Percentiles rank a stretch among this genome's conserved stretches.
Evolutionary conservation across 1,140 invertebrate genomes (phyloP).

Genomic region (Pararge aegeria): DNA sequence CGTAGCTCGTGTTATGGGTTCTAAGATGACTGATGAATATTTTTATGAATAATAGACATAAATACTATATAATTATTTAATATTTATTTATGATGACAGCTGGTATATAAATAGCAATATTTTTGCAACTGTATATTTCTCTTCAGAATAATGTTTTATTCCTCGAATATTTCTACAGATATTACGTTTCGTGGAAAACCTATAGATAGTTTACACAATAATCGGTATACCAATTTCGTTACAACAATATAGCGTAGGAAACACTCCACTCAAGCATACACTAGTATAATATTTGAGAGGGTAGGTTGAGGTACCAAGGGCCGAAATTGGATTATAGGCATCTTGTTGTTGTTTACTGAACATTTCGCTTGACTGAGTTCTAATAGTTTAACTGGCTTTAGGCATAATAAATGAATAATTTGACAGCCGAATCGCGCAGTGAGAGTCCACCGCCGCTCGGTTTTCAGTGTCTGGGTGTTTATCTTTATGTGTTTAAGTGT

Average conservation of each 20-base stretch:
- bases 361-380: neutral
- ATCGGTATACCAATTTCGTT: neutral
- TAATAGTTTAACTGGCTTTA: neutral
- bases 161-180: neutral
- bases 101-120: no score
- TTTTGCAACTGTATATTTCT: no score
- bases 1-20: no score
- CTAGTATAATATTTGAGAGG: conserved; percentile 1
- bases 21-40: no score
- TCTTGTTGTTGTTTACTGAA: conserved; percentile 10
- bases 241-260: neutral
- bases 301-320: neutral
- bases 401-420: neutral
- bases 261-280: neutral
- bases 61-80: no score
- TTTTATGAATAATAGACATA: no score
- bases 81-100: no score
- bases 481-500: no score
- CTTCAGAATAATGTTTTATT: no score
- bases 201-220: neutral
- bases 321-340: neutral
- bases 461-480: no score
- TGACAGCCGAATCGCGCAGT: no score
- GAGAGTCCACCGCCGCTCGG: no score
- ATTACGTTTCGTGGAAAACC: neutral